These are phyloP conservation scores for Drosophila pandora DNA, from an alignment of 1,140 invertebrate genomes.

Conservation along the genomic window DNA sequence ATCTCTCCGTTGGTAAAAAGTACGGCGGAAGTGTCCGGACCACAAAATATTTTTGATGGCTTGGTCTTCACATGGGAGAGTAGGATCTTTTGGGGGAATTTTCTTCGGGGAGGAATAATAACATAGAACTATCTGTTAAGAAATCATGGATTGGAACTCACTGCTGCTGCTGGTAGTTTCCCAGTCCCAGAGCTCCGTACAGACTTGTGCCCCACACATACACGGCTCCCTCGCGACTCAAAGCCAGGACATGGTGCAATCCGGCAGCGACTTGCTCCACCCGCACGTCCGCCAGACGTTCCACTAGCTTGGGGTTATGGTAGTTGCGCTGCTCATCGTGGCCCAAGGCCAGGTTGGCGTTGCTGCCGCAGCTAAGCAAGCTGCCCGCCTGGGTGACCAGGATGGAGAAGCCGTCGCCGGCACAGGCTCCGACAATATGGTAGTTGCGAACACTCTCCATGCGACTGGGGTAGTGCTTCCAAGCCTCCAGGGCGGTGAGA, in stretches of 20 bases:
- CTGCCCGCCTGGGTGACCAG: conserved; percentile 89
- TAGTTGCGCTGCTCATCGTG: conserved; percentile 87
- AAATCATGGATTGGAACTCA: conserved; percentile 28
- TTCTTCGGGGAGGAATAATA: conserved; percentile 30
- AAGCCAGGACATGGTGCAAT: conserved; percentile 87
- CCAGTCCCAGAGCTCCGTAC: conserved; percentile 88
- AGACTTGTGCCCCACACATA: conserved; percentile 89
- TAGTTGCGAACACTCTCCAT: conserved; percentile 87
- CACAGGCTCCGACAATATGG: conserved; percentile 86
- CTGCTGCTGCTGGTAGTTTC: conserved; percentile 85
- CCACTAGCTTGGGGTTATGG: conserved; percentile 87
- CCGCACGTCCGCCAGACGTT: conserved; percentile 85
- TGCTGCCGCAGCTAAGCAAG: conserved; percentile 89
- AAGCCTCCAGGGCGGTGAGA: conserved; percentile 85
- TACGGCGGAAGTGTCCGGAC: conserved; percentile 88
- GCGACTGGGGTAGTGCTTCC: conserved; percentile 85
- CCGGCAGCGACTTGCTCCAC: conserved; percentile 88
- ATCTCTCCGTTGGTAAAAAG: conserved; percentile 87
- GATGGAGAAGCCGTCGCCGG: conserved; percentile 86
- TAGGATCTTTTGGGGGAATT: conserved; percentile 70
- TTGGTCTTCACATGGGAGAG: conserved; percentile 84
- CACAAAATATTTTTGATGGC: conserved; percentile 86
- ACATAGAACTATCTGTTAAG: not conserved
- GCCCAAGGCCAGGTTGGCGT: conserved; percentile 87
- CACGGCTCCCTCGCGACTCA: conserved; percentile 86